A percentile compares a stretch with the other conserved stretches of the same genome.
These are phyloP conservation scores for Hermaeophaga mercurialis DNA, from an alignment of 2,888 invertebrate species.

Conservation along the genomic window DNA sequence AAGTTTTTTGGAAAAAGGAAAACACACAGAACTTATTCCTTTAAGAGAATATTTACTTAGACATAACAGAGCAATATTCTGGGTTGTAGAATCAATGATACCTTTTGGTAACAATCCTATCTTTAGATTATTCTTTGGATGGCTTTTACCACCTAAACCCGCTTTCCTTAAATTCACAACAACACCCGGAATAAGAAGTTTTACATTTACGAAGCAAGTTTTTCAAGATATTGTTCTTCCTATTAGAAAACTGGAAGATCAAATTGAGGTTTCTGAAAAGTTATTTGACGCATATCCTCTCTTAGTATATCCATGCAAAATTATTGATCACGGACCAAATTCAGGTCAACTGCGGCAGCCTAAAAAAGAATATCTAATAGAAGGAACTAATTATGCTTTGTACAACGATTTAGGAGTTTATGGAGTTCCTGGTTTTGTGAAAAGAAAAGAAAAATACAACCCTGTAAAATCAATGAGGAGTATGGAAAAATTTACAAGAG, in stretches of 20 bases:
- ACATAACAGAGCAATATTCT: conserved; percentile 72
- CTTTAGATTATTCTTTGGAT: conserved; percentile 68
- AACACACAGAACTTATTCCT: conserved; percentile 66
- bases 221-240: conserved; percentile 75
- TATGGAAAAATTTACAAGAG: conserved; percentile 72
- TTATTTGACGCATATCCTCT: conserved; percentile 71
- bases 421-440: conserved; percentile 70
- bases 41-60: conserved; percentile 67
- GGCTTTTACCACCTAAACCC: conserved; percentile 72
- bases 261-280: conserved; percentile 64
- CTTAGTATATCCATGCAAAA: conserved; percentile 71
- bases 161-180: conserved; percentile 76
- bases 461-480: conserved; percentile 69
- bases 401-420: conserved; percentile 75
- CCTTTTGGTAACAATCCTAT: conserved; percentile 70
- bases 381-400: conserved; percentile 70
- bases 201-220: conserved; percentile 73
- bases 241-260: conserved; percentile 67
- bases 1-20: conserved; percentile 61
- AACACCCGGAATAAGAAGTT: conserved; percentile 69
- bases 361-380: conserved; percentile 63
- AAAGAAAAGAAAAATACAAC: conserved; percentile 63
- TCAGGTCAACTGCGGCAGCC: conserved; percentile 66
- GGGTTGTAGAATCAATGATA: conserved; percentile 75
- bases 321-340: conserved; percentile 66